phyloP scores from a whole-genome alignment of 2,113 vertebrate species.

The Hyperoodon ampullatus region DNA sequence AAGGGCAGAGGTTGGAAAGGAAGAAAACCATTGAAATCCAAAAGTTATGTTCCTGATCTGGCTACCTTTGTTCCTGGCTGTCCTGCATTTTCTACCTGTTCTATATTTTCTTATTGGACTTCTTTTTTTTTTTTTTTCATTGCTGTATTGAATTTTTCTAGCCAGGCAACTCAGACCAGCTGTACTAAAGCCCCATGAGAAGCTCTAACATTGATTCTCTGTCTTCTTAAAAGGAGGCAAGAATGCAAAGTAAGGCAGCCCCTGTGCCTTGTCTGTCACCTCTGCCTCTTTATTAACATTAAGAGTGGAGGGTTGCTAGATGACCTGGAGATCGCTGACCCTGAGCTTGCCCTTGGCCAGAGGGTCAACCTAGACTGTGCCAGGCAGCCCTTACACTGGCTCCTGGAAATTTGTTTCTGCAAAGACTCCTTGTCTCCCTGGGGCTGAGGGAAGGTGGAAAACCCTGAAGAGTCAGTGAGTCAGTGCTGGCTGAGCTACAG shows the following conservation, averaged over 20 bases:
- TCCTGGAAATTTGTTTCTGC: background rate
- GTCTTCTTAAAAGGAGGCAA: conserved; percentile 5
- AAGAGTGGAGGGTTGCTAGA: background rate
- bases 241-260: background rate
- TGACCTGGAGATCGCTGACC: background rate
- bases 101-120: background rate
- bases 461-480: background rate
- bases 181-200: background rate
- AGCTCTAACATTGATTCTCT: conserved; percentile 20
- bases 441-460: background rate
- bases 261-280: background rate
- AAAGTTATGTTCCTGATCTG: background rate
- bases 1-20: background rate
- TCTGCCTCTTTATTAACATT: background rate
- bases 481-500: background rate
- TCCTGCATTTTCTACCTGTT: background rate
- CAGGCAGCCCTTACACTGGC: background rate
- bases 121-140: background rate
- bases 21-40: background rate
- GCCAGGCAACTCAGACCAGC: background rate
- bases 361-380: background rate
- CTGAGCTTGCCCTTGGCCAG: background rate
- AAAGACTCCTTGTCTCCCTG: background rate
- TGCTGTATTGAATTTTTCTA: conserved; percentile 27
- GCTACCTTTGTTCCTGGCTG: background rate